Percentiles rank a stretch among this genome's conserved stretches.
phyloP scores from a whole-genome alignment of 2,113 vertebrate species.

The Blennius ocellaris region DNA sequence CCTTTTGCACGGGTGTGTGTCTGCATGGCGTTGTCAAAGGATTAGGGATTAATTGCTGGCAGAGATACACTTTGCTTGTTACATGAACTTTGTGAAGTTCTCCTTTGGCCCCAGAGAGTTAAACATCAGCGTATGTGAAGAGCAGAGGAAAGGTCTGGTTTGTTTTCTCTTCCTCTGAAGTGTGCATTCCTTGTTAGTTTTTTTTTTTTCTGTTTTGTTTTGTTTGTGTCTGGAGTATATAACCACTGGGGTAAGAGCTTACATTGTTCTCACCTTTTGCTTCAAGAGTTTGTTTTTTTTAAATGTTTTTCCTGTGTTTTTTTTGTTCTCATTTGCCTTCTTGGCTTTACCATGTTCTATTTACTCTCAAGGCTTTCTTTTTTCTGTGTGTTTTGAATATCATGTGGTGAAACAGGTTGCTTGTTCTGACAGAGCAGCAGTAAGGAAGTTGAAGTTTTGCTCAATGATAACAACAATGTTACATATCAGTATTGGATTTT shows the following conservation, averaged over 20 bases:
- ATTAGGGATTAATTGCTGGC: slow-evolving; percentile 82
- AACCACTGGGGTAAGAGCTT: slow-evolving; percentile 63
- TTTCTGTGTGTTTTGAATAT: background rate
- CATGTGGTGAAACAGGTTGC: background rate
- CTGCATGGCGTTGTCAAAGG: slow-evolving; percentile 35
- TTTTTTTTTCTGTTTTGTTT: background rate
- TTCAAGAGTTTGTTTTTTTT: background rate
- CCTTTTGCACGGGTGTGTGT: slow-evolving; percentile 26
- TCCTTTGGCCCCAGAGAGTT: slow-evolving; percentile 58
- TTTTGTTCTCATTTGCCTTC: background rate
- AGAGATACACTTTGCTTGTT: slow-evolving; percentile 75
- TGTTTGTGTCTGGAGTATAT: slow-evolving; percentile 30
- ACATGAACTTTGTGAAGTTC: slow-evolving; percentile 74
- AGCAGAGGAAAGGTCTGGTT: slow-evolving; percentile 42
- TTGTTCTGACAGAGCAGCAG: background rate
- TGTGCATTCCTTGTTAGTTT: slow-evolving; percentile 15
- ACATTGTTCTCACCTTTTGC: slow-evolving; percentile 52
- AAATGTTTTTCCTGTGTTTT: background rate
- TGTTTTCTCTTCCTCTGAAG: slow-evolving; percentile 48
- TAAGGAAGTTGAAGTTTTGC: background rate
- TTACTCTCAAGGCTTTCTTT: background rate
- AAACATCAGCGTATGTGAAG: slow-evolving; percentile 56
- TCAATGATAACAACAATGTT: background rate
- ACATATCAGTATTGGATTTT: background rate
- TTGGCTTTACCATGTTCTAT: slow-evolving; percentile 2